Percentiles rank a stretch among this genome's conserved stretches.
Conservation (phyloP, 2,888 invertebrate species). For the Venustoraphidia nigricollis region DNA sequence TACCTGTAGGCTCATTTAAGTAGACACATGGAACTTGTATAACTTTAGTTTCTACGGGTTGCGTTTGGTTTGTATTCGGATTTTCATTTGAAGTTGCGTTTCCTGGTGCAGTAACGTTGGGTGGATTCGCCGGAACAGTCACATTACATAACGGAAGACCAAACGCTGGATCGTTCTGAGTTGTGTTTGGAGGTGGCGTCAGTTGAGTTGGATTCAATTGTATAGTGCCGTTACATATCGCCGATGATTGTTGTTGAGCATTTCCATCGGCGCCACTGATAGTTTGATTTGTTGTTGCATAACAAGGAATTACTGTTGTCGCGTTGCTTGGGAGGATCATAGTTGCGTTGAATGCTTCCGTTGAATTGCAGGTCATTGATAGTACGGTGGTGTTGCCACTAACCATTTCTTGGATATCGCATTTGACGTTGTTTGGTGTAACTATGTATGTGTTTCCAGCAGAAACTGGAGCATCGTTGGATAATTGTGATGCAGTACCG, state of each 20-base stretch:
- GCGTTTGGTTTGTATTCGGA: too few species aligned
- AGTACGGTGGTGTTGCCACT: background rate
- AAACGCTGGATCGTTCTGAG: too few species aligned
- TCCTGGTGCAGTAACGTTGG: too few species aligned
- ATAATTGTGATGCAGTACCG: background rate
- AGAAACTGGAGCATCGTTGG: background rate
- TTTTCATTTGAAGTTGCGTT: too few species aligned
- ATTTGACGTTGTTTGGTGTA: slow-evolving; percentile 5
- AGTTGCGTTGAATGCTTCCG: slow-evolving; percentile 4
- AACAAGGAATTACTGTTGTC: slow-evolving; percentile 4
- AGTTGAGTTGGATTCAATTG: background rate
- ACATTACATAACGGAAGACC: background rate
- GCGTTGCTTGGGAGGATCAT: slow-evolving; percentile 4
- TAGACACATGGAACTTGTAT: too few species aligned
- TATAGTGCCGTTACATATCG: slow-evolving; percentile 1
- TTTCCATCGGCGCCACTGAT: background rate
- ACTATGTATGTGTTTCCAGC: slow-evolving; percentile 5
- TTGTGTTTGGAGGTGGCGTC: background rate
- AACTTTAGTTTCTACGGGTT: too few species aligned
- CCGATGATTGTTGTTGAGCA: background rate
- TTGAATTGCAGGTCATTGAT: slow-evolving; percentile 1
- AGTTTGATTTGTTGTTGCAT: background rate
- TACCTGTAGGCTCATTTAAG: too few species aligned
- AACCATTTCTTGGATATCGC: slow-evolving; percentile 4
- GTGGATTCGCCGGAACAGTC: slow-evolving; percentile 6